phyloP scores from a whole-genome alignment of 35 echinoderm and acorn worm species.

The Lytechinus pictus region DNA sequence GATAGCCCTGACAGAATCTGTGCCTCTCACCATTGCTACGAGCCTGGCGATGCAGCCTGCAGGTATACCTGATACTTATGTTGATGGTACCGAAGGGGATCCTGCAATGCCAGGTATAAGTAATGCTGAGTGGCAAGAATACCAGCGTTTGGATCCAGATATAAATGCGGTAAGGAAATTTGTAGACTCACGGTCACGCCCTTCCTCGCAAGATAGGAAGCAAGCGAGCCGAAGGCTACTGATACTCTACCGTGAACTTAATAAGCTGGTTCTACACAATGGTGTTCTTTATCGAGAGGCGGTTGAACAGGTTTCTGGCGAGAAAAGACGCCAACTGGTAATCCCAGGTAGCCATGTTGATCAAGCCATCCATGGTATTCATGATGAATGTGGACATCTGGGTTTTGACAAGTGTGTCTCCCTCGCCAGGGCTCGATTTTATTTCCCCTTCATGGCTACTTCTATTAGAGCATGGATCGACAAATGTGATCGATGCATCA shows the following conservation, averaged over 20 bases:
- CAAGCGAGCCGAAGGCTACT: background rate
- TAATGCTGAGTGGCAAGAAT: background rate
- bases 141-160: conserved; percentile 24
- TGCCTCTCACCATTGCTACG: too few relatives aligned
- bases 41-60: background rate
- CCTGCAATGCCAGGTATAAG: conserved; percentile 3
- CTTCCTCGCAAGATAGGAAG: background rate
- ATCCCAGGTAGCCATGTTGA: background rate
- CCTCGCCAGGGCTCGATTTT: conserved; percentile 42
- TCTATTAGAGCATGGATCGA: conserved; percentile 36
- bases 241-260: conserved; percentile 49
- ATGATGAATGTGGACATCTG: conserved; percentile 65
- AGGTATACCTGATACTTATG: background rate
- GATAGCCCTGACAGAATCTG: too few relatives aligned
- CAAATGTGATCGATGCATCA: conserved; percentile 58
- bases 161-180: background rate
- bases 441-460: conserved; percentile 65
- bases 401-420: conserved; percentile 58
- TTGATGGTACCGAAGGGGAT: background rate
- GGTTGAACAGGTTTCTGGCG: background rate
- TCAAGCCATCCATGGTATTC: conserved; percentile 17
- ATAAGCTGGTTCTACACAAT: conserved; percentile 40
- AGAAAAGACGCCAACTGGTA: background rate
- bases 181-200: background rate
- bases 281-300: conserved; percentile 54